A percentile compares a stretch with the other conserved stretches of the same genome.
Conservation (phyloP, 1,140 invertebrate genomes). For the Solenopsis invicta region DNA sequence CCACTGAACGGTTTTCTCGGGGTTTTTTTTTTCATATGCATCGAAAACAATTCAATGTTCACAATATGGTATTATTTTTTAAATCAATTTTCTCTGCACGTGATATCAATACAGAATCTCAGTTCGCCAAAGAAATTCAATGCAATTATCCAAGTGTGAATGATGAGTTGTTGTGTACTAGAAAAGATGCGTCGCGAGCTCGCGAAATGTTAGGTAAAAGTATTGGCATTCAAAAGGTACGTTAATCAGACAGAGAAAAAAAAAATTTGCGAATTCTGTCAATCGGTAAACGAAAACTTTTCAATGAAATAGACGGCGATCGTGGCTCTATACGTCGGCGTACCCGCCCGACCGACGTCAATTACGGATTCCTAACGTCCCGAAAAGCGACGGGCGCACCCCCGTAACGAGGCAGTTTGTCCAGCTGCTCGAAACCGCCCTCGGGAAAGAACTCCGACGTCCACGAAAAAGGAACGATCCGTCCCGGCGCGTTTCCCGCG, state of each 20-base stretch:
- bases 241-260: slow-evolving; percentile 15
- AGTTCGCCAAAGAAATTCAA: background rate
- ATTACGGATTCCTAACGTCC: slow-evolving; percentile 54
- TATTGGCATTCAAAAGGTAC: background rate
- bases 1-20: background rate
- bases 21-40: background rate
- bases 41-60: slow-evolving; percentile 4
- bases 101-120: background rate
- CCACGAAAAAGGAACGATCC: slow-evolving; percentile 63
- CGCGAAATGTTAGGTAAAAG: background rate
- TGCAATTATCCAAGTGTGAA: background rate
- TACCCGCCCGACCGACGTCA: slow-evolving; percentile 16
- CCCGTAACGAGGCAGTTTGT: slow-evolving; percentile 51
- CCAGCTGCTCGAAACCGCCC: slow-evolving; percentile 31
- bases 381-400: slow-evolving; percentile 60
- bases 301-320: slow-evolving; percentile 50
- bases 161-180: background rate
- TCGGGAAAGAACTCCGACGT: slow-evolving; percentile 63
- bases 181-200: background rate
- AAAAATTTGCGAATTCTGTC: slow-evolving; percentile 61
- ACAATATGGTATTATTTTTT: background rate
- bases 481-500: slow-evolving; percentile 48
- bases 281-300: slow-evolving; percentile 59
- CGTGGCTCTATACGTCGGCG: slow-evolving; percentile 35
- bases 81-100: background rate